Conservation (phyloP, 2,888 invertebrate species). For the Atethmia centrago region DNA sequence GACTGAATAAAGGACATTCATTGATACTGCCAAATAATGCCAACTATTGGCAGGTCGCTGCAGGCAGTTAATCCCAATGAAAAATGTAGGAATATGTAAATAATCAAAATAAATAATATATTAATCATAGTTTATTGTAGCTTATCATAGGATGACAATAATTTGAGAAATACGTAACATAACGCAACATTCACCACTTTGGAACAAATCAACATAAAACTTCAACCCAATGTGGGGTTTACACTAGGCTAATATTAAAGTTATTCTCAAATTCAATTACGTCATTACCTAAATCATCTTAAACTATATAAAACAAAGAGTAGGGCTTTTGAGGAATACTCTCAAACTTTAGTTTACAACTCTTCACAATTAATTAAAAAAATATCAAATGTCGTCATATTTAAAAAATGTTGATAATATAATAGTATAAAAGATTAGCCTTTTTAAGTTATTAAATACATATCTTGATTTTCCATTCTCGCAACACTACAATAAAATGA, state of each 20-base stretch:
- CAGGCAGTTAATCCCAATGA: not conserved
- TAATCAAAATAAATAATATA: conserved; percentile 48
- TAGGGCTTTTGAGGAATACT: conserved; percentile 11
- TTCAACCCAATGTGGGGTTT: conserved; percentile 19
- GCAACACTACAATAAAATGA: conserved; percentile 58
- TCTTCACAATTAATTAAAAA: conserved; percentile 28
- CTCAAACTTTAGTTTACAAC: conserved; percentile 5
- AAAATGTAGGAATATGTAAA: conserved; percentile 17
- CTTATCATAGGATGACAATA: conserved; percentile 61
- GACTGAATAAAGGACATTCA: not conserved
- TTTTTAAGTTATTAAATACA: conserved; percentile 15
- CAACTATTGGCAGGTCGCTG: not conserved
- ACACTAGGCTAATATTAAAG: conserved; percentile 39
- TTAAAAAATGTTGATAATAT: not conserved
- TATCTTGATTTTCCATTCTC: conserved; percentile 15
- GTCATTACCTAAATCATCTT: conserved; percentile 43
- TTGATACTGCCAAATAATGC: not conserved
- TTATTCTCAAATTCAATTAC: conserved; percentile 44
- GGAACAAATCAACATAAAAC: conserved; percentile 46
- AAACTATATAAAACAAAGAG: conserved; percentile 42
- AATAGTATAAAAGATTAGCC: not conserved
- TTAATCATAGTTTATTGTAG: conserved; percentile 62
- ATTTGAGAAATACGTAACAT: conserved; percentile 63
- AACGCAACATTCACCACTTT: conserved; percentile 57
- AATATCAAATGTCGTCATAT: not conserved